Evolutionary conservation across 2,797 vertebrate species (phyloP), one percentile per base, ranked within the genome.

Genomic region (Rousettus madagascariensis): DNA sequence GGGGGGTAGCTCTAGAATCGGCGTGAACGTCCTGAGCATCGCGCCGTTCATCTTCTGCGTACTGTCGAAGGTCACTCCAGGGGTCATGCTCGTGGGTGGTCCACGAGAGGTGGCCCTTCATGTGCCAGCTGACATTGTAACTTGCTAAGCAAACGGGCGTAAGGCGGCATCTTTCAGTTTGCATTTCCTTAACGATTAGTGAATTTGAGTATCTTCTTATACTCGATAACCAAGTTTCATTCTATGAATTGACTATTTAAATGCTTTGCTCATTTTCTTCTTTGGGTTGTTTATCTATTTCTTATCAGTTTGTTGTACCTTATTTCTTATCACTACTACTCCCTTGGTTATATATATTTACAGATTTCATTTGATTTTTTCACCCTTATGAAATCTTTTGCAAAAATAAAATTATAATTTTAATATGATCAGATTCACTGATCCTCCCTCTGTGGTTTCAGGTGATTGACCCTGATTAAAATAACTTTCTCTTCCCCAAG

Each of bases 31-130:
- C 53, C 13, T 6, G 5, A 9, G 17, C 46, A n/a, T 53, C 7
- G 5, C 15, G 20, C 19, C 55, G 49, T 72, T n/a, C 13, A 28
- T 28, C 59, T 33, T 57, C 59, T 17, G 1, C 5, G 0, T 4
- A 2, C 33, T 33, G 19, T 22, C 16, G n/a, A 10, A 20, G 41
- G 28, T 20, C 43, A 71, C n/a, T 77, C 13, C 11, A 28, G 0
- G 17, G 19, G 33, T 20, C 36, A 9, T 2, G 11, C 33, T 26
- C 17, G 0, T 0, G 26, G 16, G 24, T 6, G 8, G 26, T 13
- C 7, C 13, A 3, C 38, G 13, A 78, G 66, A 24, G 22, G 3
- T 1, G 7, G 8, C 5, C 15, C 43, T 53, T 82, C 22, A 11
- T 10, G 5, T 16, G 49, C 41, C 3, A 7, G 6, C 75, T 71